phyloP scores from a whole-genome alignment of 1,140 invertebrate genomes.

The Microvelia longipes region DNA sequence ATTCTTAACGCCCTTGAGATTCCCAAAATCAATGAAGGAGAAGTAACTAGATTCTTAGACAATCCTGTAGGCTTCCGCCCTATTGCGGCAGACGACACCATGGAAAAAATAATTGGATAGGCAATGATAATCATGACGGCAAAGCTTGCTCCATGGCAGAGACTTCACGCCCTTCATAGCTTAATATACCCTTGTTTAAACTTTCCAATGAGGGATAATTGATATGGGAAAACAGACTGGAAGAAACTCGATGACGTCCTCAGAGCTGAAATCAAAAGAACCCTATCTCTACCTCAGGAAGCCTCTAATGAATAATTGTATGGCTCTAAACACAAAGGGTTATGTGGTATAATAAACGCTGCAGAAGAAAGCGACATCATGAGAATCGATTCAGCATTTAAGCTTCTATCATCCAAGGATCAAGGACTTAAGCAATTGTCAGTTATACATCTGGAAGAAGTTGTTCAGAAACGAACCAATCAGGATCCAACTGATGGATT shows the following conservation, averaged over 20 bases:
- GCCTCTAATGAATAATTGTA: slow-evolving; percentile 2
- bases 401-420: background rate
- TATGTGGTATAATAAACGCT: background rate
- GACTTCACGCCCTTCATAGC: slow-evolving; percentile 24
- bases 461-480: background rate
- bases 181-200: slow-evolving; percentile 26
- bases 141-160: slow-evolving; percentile 29
- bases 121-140: slow-evolving; percentile 15
- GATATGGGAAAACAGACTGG: slow-evolving; percentile 17
- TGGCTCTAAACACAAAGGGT: background rate
- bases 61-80: slow-evolving; percentile 22
- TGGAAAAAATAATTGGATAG: slow-evolving; percentile 8
- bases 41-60: slow-evolving; percentile 23
- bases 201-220: slow-evolving; percentile 23
- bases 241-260: background rate
- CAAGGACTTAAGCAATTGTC: background rate
- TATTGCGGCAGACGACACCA: slow-evolving; percentile 14
- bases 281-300: background rate
- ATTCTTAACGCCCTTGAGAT: background rate
- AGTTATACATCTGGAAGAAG: background rate
- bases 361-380: background rate
- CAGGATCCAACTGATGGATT: background rate
- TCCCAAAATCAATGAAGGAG: slow-evolving; percentile 10
- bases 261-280: background rate
- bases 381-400: background rate